phyloP scores from a whole-genome alignment of 2,888 invertebrate species.

The Erynnis tages region DNA sequence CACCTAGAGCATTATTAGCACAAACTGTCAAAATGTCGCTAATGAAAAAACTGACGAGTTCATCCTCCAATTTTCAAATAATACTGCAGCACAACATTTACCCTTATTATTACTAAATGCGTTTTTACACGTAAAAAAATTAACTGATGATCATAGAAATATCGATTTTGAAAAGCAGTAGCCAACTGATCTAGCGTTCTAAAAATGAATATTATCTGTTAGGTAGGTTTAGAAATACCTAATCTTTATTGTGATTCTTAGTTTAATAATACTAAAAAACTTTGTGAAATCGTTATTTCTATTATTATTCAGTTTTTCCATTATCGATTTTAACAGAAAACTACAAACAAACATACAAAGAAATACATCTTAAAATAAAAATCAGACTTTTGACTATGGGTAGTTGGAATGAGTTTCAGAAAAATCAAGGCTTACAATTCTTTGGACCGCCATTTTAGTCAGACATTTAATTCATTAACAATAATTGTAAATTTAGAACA shows the following conservation, averaged over 20 bases:
- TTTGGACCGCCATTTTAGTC: conserved; percentile 28
- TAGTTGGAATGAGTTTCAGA: conserved; percentile 25
- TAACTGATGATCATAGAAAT: conserved; percentile 1
- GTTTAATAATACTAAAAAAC: background rate
- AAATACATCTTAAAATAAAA: conserved; percentile 18
- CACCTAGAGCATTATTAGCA: conserved; percentile 23
- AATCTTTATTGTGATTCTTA: background rate
- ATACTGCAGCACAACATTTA: background rate
- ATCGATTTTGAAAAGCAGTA: background rate
- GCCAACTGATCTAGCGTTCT: too few relatives aligned
- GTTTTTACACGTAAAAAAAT: background rate
- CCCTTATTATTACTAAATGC: conserved; percentile 15
- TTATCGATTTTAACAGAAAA: conserved; percentile 13
- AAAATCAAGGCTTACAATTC: conserved; percentile 28
- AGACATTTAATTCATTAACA: conserved; percentile 15
- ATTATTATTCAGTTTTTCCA: conserved; percentile 8
- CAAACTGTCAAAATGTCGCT: conserved; percentile 14
- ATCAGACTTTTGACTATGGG: conserved; percentile 26
- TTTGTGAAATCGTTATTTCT: too few relatives aligned
- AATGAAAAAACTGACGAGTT: conserved; percentile 6
- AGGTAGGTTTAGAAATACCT: too few relatives aligned
- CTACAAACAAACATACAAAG: conserved; percentile 4
- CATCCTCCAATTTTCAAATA: background rate
- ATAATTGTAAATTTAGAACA: conserved; percentile 27
- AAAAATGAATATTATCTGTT: too few relatives aligned